Base-by-base conservation (phyloP, 1,140 invertebrate species). In the Saccostrea cuccullata region DNA sequence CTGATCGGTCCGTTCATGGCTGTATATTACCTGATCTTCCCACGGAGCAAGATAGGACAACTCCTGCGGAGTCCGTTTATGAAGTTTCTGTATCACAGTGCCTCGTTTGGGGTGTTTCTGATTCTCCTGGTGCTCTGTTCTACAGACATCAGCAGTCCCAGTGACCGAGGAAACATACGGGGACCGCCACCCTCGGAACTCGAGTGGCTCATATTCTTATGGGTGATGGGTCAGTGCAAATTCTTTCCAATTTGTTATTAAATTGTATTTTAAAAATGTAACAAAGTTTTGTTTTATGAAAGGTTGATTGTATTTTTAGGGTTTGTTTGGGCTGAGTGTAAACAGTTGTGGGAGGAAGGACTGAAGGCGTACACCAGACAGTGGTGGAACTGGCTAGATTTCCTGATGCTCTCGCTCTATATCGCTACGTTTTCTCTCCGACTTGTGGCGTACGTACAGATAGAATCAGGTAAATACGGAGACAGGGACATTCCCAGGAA, bases 1-100 rank as follows among this genome's bases (percentile, higher is more conserved):
- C 98, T 99, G 47, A 96, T 99, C 90, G 98, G 99, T 95, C 98
- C 98, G 15, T 96, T 99, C 89, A 98, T 99, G 95, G 98, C 98
- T 58, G 95, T 98, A 55, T 97, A 97, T 70, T 99, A 99, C 95
- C 97, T 99, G 92, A 96, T 98, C 56, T 98, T 98, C 17, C 98
- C 99, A 0, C 97, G 98, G 94, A 98, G 98, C 64, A 96, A 96
- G 85, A 96, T 98, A 88, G 98, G 98, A 20, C 97, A 98, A 92
- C 98, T 98, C 5, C 97, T 99, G 96, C 96, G 98, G 85, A 99
- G 99, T 94, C 99, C 99, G 12, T 99, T 99, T 96, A 99, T 99
- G 95, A 99, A 99, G 95, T 99, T 99, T 95, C 98, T 99, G 87
- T 99, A 98, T 94, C 98, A 99, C 95, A 99, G 98, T 64, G 98